Conservation (phyloP, 2,797 vertebrate genomes). For the Manis crassicaudata region DNA sequence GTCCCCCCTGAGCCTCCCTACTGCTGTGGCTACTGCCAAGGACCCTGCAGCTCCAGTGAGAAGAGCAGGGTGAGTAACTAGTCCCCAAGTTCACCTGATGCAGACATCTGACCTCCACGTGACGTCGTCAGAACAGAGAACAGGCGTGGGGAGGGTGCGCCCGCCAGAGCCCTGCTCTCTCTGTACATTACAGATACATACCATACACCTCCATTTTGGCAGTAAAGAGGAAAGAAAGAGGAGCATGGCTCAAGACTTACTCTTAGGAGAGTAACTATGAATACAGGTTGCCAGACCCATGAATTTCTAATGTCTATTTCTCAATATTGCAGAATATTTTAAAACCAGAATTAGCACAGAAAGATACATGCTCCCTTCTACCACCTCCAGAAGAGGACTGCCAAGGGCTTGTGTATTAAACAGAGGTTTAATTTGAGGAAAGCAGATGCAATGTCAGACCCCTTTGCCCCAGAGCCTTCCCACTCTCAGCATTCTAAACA, state of each 20-base stretch:
- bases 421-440: conserved; percentile 46
- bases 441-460: conserved; percentile 42
- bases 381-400: conserved; percentile 13
- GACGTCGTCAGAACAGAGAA: background rate
- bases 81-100: background rate
- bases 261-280: conserved; percentile 56
- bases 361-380: conserved; percentile 22
- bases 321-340: conserved; percentile 32
- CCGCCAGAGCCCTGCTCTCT: fast-evolving
- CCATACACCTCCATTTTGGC: background rate
- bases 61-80: background rate
- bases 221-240: conserved; percentile 36
- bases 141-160: background rate
- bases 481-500: conserved; percentile 23
- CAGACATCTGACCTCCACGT: background rate
- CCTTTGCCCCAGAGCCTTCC: conserved; percentile 55
- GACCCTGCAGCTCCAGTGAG: background rate
- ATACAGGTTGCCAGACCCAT: conserved; percentile 49
- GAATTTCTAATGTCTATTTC: conserved; percentile 5
- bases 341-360: conserved; percentile 46
- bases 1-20: background rate
- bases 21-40: background rate
- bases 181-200: background rate
- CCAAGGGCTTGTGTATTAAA: background rate
- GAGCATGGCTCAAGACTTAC: background rate